A percentile compares a stretch with the other conserved stretches of the same genome.
These are phyloP conservation scores for Parasteatoda tepidariorum DNA, from an alignment of 1,140 invertebrate genomes.

Conservation along the genomic window DNA sequence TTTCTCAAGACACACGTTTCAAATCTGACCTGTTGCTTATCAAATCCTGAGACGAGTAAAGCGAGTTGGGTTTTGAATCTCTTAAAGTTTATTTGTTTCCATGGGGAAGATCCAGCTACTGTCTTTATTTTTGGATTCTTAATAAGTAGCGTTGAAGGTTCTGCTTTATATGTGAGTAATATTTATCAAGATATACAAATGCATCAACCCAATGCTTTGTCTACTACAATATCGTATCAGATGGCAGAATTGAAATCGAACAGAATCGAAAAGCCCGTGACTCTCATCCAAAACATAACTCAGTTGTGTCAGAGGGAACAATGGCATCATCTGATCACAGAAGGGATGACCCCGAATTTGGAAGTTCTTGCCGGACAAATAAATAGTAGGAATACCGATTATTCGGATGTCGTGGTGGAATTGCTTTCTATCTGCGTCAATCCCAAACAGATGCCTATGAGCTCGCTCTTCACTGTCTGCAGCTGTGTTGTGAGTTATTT, in stretches of 20 bases:
- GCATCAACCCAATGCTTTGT: slow-evolving; percentile 52
- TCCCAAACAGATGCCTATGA: slow-evolving; percentile 60
- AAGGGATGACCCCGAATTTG: slow-evolving; percentile 40
- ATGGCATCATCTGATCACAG: slow-evolving; percentile 18
- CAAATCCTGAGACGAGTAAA: slow-evolving; percentile 48
- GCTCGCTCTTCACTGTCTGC: slow-evolving; percentile 48
- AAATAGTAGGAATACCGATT: slow-evolving; percentile 32
- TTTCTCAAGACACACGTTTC: slow-evolving; percentile 58
- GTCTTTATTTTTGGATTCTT: slow-evolving; percentile 58
- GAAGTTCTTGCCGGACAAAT: slow-evolving; percentile 49
- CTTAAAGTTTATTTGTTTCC: slow-evolving; percentile 61
- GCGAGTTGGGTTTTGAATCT: slow-evolving; percentile 63
- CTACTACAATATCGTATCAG: slow-evolving; percentile 40
- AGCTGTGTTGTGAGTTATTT: slow-evolving; percentile 59
- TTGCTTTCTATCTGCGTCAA: slow-evolving; percentile 41
- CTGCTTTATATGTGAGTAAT: slow-evolving; percentile 12
- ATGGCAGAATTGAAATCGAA: slow-evolving; percentile 61
- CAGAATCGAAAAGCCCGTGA: slow-evolving; percentile 51
- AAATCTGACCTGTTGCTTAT: slow-evolving; percentile 41
- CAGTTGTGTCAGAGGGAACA: slow-evolving; percentile 52
- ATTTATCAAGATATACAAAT: slow-evolving; percentile 53
- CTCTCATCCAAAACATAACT: slow-evolving; percentile 58
- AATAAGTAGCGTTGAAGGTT: slow-evolving; percentile 35
- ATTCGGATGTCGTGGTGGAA: slow-evolving; percentile 43
- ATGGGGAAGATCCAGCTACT: slow-evolving; percentile 62